Evolutionary conservation across 2,113 vertebrate genomes (phyloP), one percentile per base, ranked within the genome.

Genomic region (Jacana jacana): DNA sequence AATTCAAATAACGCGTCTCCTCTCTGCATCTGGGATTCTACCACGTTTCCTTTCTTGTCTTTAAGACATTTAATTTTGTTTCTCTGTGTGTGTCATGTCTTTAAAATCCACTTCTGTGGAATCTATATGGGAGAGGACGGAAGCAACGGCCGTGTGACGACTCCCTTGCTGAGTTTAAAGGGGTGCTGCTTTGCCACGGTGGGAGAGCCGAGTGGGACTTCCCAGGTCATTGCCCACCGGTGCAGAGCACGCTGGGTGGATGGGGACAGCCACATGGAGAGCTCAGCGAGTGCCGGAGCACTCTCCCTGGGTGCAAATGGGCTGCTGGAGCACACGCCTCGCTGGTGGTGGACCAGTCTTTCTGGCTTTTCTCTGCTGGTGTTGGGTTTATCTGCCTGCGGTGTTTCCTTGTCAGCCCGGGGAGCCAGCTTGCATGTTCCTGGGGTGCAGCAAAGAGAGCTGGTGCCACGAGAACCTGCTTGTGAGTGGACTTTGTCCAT

Each of bases 361-460:
- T 93, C 96, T 92, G 81, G 86, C 72, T 95, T 68, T 72, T 71
- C 80, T 30, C 61, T 65, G 46, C 77, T 76, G 55, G 71, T 84
- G 19, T 13, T 77, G 40, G 1, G 4, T 42, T 89, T 81, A 61
- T 61, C 70, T 76, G 37, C 63, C 13, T 4, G 11, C 33, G 85
- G 10, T 54, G 31, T 72, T 93, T 94, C 71, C 81, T 88, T 44
- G 66, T 76, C 44, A 82, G 37, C 61, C 35, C 9, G 52, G 60
- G 51, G 28, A 65, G n/a, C 7, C 35, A 39, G 27, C 14, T 22
- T 20, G 51, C 44, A 57, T 31, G 2, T 6, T 17, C 31, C 17
- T 68, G n/a, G 30, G 64, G 20, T 48, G 66, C 76, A 35, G 68
- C 28, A 54, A 31, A 57, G 61, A 52, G 1, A 0, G 10, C 18